A percentile compares a stretch with the other conserved stretches of the same genome.
phyloP scores from a whole-genome alignment of 2,888 invertebrate species.

The Patella depressa region DNA sequence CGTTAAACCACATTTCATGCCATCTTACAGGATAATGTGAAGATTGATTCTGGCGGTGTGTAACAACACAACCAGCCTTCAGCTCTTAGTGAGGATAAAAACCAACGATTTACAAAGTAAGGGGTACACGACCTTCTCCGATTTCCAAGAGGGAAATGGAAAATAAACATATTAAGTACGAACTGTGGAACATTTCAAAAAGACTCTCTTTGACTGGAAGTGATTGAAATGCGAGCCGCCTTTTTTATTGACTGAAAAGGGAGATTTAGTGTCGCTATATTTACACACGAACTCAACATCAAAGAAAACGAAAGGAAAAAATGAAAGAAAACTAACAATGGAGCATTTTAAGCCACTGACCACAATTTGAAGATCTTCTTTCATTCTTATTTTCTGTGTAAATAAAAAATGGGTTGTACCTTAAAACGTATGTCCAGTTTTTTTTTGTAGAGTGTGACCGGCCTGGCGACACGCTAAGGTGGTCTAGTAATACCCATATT shows the following conservation, averaged over 20 bases:
- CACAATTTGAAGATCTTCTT: not conserved
- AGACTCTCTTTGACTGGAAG: not conserved
- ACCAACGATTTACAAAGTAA: no score
- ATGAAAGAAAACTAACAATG: not conserved
- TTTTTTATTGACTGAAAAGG: not conserved
- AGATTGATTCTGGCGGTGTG: no score
- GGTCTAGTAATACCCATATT: not conserved
- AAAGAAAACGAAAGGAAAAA: not conserved
- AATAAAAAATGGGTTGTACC: not conserved
- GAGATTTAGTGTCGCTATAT: not conserved
- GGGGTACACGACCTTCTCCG: not conserved
- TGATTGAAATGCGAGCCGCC: not conserved
- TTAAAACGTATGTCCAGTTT: not conserved
- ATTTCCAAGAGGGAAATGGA: conserved; percentile 1
- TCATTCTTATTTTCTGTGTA: no score
- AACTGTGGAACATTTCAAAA: not conserved
- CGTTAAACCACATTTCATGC: no score
- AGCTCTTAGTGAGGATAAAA: no score
- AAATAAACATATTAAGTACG: not conserved
- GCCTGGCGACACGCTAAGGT: not conserved
- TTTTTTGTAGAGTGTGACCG: not conserved
- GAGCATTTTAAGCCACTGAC: not conserved
- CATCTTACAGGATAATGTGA: no score
- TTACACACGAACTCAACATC: not conserved
- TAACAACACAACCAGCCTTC: no score